Evolutionary conservation across 2,888 invertebrate species (phyloP), one percentile per base, ranked within the genome.

Genomic region (Heteromyza rotundicornis): DNA sequence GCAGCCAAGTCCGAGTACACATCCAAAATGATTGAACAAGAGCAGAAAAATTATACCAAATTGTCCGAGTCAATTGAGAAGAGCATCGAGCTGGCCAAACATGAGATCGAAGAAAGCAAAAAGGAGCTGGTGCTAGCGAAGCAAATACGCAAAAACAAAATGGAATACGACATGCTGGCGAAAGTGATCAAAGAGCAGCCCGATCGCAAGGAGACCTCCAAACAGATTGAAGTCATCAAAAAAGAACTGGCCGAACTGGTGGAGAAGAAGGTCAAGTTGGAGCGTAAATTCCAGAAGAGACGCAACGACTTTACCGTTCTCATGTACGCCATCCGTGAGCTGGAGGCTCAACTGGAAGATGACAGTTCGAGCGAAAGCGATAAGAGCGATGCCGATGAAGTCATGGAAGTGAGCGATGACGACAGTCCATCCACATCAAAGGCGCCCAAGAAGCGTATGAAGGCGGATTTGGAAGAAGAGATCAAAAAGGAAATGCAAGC

Each of bases 111-210:
- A 64, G 88, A 88, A 62, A 93, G 92, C 62, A 95, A 96, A 84
- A 84, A 86, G 7, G 93, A 94, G 71, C 83, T 96, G 7, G 88
- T 90, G 49, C 87, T 92, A 75, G 95, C 95, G 0, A 94, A 94
- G 79, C 89, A 91, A 69, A 90, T 95, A 23, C 87, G 96, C 14
- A 94, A 94, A 78, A 95, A 97, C 80, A 88, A 94, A 74, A 91
- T 92, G 84, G 96, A 96, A 80, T 97, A 97, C 84, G 96, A 97
- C 85, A 90, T 95, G 12, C 78, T 97, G 44, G 96, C 96, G 0
- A 94, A 94, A 80, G 89, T 95, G 0, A 96, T 97, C 65, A 91
- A 90, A 70, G 89, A 92, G 73, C 95, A 96, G 78, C 96, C 96
- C 0, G 95, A 95, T 76, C 87, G 96, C 69, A 91, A 90, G 74